Evolutionary conservation across 2,113 vertebrate genomes (phyloP).

Genomic region (Ovis aries): ARS-UI_Ramb_v3.0 NC_056064.1:33277001-33277500

Average conservation of each 20-base stretch:
- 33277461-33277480: not conserved
- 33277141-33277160: no score
- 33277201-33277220: not conserved
- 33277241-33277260: not conserved
- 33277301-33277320: not conserved
- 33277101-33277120: not conserved
- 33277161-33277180: not conserved
- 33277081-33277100: not conserved
- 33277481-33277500: not conserved
- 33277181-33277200: not conserved
- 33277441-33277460: not conserved
- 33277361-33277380: not conserved
- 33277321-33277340: not conserved
- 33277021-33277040: not conserved
- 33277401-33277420: not conserved
- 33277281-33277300: not conserved
- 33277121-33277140: not conserved
- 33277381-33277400: not conserved
- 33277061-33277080: not conserved
- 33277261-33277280: not conserved
- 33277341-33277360: fast-evolving
- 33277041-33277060: not conserved
- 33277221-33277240: not conserved
- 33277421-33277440: not conserved
- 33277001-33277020: not conserved